These are phyloP conservation scores for Entomobrya proxima DNA, from an alignment of 2,888 invertebrate genomes.

Conservation along the genomic window DNA sequence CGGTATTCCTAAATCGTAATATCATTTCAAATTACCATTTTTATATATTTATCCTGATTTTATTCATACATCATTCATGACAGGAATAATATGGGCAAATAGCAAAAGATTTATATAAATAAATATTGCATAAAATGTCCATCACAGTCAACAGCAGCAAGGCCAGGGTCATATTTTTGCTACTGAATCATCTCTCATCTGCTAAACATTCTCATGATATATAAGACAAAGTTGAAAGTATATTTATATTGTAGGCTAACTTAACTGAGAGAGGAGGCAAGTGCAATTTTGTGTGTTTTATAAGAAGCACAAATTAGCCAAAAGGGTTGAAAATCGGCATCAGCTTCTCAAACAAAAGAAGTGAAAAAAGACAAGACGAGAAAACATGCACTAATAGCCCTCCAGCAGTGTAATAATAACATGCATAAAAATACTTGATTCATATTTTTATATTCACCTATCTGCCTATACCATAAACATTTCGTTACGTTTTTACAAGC, in stretches of 20 bases:
- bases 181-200: slow-evolving; percentile 21
- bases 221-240: no score
- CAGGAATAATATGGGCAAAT: slow-evolving; percentile 47
- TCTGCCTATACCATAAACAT: no score
- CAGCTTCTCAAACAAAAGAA: slow-evolving; percentile 7
- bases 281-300: slow-evolving; percentile 26
- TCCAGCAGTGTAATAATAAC: slow-evolving; percentile 36
- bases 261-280: no score
- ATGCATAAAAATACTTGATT: slow-evolving; percentile 16
- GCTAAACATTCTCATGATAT: no score
- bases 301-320: slow-evolving; percentile 52
- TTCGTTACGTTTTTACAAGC: neutral
- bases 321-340: slow-evolving; percentile 60
- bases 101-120: slow-evolving; percentile 45
- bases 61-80: slow-evolving; percentile 66
- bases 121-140: slow-evolving; percentile 58
- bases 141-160: slow-evolving; percentile 11
- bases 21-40: slow-evolving; percentile 48
- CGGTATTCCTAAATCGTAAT: neutral
- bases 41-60: slow-evolving; percentile 2
- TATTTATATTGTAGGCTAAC: no score
- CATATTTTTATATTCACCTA: neutral
- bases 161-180: neutral
- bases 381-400: slow-evolving; percentile 56
- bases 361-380: slow-evolving; percentile 18